These are phyloP conservation scores for Phyllotis vaccarum DNA, from an alignment of 2,797 vertebrate genomes.

Conservation along the genomic window DNA sequence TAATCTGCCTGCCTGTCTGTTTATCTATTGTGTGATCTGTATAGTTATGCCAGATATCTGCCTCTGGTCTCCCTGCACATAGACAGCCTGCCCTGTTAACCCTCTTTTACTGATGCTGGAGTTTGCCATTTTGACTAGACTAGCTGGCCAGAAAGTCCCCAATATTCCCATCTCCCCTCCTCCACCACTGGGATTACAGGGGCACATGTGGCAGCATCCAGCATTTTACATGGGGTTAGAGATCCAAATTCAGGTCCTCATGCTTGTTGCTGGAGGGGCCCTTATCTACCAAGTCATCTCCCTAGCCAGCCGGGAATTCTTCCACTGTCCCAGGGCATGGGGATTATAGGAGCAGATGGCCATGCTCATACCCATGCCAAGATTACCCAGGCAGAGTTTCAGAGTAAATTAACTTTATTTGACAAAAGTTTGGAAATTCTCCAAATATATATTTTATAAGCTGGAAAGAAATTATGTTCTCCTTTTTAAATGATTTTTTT, in stretches of 20 bases:
- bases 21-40: neutral
- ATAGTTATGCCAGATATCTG: no score
- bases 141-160: neutral
- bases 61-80: neutral
- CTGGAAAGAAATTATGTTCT: neutral
- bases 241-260: neutral
- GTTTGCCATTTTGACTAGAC: neutral
- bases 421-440: constrained; percentile 37
- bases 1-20: neutral
- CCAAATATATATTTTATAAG: neutral
- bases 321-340: neutral
- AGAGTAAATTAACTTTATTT: neutral
- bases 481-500: neutral
- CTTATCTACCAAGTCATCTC: no score
- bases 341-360: fast-evolving
- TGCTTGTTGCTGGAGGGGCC: no score
- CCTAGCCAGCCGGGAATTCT: neutral
- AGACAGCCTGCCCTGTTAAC: neutral
- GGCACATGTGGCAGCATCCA: neutral
- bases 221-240: neutral
- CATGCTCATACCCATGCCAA: neutral
- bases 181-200: no score
- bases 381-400: neutral
- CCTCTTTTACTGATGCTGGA: neutral
- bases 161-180: no score